Evolutionary conservation across 2,797 vertebrate genomes (phyloP).

Genomic region (Pachyuromys duprasi): DNA sequence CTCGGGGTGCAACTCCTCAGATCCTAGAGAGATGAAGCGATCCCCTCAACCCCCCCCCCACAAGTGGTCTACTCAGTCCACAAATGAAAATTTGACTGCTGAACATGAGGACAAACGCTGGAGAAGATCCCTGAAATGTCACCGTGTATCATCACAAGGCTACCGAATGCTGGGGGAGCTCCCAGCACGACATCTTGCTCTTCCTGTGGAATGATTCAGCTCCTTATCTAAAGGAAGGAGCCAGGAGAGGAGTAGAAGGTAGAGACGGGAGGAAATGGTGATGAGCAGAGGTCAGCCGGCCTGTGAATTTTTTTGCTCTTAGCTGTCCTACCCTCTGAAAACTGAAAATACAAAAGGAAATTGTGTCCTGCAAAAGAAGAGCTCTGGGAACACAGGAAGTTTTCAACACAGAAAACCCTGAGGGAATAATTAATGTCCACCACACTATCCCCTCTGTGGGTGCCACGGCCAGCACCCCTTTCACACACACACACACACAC

Average conservation of each 20-base stretch:
- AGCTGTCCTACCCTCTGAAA: neutral
- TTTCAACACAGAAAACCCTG: neutral
- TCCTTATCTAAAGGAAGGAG: conserved; percentile 24
- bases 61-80: neutral
- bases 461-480: neutral
- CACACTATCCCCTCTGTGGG: too few relatives aligned
- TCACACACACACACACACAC: neutral
- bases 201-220: conserved; percentile 3
- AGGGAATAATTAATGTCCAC: too few relatives aligned
- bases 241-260: neutral
- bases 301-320: neutral
- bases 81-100: neutral
- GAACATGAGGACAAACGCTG: neutral
- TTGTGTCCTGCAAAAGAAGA: neutral
- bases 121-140: neutral
- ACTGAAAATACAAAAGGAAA: neutral
- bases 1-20: neutral
- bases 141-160: neutral
- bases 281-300: neutral
- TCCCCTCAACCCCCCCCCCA: too few relatives aligned
- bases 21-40: neutral
- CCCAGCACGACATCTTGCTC: neutral
- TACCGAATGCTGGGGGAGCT: neutral
- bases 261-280: neutral
- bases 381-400: neutral